Evolutionary conservation across 2,113 vertebrate species (phyloP), one percentile per base, ranked within the genome.

Genomic region (Paramormyrops kingsleyae): DNA sequence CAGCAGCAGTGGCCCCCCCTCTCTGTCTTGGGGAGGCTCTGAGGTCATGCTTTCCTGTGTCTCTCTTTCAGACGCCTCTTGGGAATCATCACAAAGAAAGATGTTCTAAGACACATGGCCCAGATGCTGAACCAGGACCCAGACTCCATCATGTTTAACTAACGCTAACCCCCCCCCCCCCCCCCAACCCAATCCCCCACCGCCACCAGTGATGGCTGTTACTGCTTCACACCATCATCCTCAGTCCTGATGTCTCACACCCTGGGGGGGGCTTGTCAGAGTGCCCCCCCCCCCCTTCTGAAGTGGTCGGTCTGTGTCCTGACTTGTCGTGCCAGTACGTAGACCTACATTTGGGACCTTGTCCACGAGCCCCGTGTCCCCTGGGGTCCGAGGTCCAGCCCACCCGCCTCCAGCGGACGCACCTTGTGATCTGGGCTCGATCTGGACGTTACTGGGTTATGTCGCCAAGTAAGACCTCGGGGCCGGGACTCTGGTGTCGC

Each of bases 71-170:
- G 96, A 87, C 96, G 96, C 19, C 94, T 96, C 1, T 93, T 96
- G 84, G 96, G 96, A 49, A 96, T 96, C 94, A 96, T 96, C 93
- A 99, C 99, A 2, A 99, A 99, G 96, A 99, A 99, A 94, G 99
- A 99, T 90, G 99, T 99, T 83, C 96, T 99, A 92, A 96, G 98
- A 87, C 99, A 99, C 95, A 99, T 99, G 98, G 99, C 99, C 50
- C 98, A 99, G 93, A 99, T 99, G 99, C 98, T 98, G 95, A 99
- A 99, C 95, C 99, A 99, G 94, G 99, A 99, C 91, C 99, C 98
- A 2, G 98, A 99, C 95, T 99, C 98, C 94, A 99, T 99, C 94
- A 99, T 99, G 97, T 99, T 99, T 94, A 99, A 99, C 92, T 99
- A 97, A 59, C 10, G 21, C 17, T 0, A 19, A 31, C 9, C 19